These are phyloP conservation scores for Sylvia borin DNA, from an alignment of 2,797 vertebrate genomes.

Conservation along the genomic window DNA sequence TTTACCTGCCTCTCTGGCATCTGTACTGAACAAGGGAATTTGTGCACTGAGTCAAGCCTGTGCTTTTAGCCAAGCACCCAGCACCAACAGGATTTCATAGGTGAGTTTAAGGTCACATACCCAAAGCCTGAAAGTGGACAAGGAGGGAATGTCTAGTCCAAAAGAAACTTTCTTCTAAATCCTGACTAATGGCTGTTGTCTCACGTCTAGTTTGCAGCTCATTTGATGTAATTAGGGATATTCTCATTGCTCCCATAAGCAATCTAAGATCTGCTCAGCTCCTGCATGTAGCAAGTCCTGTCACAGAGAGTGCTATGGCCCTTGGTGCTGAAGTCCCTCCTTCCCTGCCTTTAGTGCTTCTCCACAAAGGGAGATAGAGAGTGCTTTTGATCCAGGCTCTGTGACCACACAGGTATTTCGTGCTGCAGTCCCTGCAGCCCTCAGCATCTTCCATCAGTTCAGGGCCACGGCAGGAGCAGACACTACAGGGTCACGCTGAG, in stretches of 20 bases:
- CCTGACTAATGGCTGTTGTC: background rate
- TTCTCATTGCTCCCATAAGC: background rate
- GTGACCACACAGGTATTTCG: background rate
- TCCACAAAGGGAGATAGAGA: background rate
- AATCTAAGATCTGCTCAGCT: background rate
- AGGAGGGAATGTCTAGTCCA: background rate
- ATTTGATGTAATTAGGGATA: background rate
- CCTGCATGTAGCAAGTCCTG: background rate
- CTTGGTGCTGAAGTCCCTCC: background rate
- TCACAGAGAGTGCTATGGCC: accelerated
- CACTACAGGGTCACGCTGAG: accelerated
- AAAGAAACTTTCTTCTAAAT: background rate
- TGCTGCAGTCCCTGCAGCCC: background rate
- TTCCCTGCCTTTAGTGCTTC: background rate
- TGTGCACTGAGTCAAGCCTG: background rate
- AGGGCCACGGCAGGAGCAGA: background rate
- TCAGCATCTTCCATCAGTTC: background rate
- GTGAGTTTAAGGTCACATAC: background rate
- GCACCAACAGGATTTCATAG: background rate
- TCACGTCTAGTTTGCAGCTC: background rate
- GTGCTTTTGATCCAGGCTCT: background rate
- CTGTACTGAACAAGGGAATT: background rate
- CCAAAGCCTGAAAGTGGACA: background rate
- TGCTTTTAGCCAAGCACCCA: background rate
- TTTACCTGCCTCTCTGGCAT: background rate